Conservation (phyloP, 2,888 invertebrate species). For the Lithophane ornitopus region DNA sequence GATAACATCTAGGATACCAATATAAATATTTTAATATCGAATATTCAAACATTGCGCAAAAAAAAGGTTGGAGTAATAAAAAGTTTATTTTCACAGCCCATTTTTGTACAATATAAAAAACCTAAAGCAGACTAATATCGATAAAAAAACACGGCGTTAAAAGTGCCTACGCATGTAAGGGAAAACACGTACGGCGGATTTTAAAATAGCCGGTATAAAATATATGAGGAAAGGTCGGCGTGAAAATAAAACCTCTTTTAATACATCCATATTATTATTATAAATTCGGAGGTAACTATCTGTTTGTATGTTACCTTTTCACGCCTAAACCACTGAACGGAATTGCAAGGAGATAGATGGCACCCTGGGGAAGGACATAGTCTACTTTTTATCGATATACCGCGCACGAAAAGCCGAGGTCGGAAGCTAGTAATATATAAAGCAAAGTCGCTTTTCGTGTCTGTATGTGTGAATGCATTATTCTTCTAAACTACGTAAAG, state of each 20-base stretch:
- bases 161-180: background rate
- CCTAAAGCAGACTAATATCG: background rate
- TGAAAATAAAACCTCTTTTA: conserved; percentile 17
- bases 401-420: no score
- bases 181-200: conserved; percentile 8
- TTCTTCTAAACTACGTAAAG: no score
- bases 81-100: conserved; percentile 13
- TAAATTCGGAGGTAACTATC: no score
- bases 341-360: no score
- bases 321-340: no score
- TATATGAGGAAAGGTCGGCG: background rate
- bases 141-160: conserved; percentile 21
- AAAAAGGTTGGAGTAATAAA: conserved; percentile 36
- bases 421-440: no score
- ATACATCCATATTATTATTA: background rate
- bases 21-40: conserved; percentile 9
- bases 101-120: conserved; percentile 13
- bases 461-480: no score
- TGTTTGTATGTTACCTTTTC: no score
- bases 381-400: no score
- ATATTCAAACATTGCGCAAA: conserved; percentile 6
- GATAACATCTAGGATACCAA: background rate
- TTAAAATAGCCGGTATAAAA: background rate
- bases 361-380: no score
- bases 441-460: no score